Percentiles rank a stretch among this genome's conserved stretches.
These are phyloP conservation scores for Apogon hyalosoma DNA, from an alignment of 2,797 vertebrate species.

Conservation along the genomic window DNA sequence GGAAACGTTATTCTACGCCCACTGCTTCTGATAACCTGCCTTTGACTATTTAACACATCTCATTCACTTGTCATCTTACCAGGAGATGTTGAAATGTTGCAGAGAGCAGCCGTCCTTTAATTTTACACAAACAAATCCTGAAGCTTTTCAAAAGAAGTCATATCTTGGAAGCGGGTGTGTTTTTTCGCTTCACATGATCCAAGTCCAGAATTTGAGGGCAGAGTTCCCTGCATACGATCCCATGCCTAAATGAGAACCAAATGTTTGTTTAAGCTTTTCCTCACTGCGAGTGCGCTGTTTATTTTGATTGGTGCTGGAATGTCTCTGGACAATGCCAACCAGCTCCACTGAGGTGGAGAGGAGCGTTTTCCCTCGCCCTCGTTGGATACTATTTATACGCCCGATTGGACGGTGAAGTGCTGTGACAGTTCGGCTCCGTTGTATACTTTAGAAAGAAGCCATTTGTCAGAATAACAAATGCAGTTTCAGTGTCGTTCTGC, in stretches of 20 bases:
- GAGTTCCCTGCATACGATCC: conserved; percentile 55
- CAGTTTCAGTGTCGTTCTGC: conserved; percentile 15
- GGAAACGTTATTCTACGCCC: not conserved
- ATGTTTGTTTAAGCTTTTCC: conserved; percentile 84
- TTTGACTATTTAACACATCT: conserved; percentile 10
- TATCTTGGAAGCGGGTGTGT: conserved; percentile 32
- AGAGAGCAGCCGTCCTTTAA: conserved; percentile 29
- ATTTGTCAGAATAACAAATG: conserved; percentile 41
- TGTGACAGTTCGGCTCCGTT: conserved; percentile 30
- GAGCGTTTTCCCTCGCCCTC: conserved; percentile 55
- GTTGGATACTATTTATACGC: conserved; percentile 65
- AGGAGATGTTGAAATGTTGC: not conserved
- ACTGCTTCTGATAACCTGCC: conserved; percentile 1
- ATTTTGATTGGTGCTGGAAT: conserved; percentile 81
- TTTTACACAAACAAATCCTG: conserved; percentile 19
- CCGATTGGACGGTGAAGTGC: conserved; percentile 47
- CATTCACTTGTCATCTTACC: not conserved
- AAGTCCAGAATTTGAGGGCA: conserved; percentile 40
- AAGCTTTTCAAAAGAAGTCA: conserved; percentile 19
- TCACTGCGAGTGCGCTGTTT: conserved; percentile 73
- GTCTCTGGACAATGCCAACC: conserved; percentile 75
- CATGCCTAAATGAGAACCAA: conserved; percentile 81
- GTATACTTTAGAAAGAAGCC: conserved; percentile 14
- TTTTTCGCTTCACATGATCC: conserved; percentile 31
- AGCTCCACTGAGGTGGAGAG: conserved; percentile 58